Percentiles rank a stretch among this genome's conserved stretches.
phyloP scores from a whole-genome alignment of 1,140 invertebrate genomes.

The Drosophila equinoxialis region DNA sequence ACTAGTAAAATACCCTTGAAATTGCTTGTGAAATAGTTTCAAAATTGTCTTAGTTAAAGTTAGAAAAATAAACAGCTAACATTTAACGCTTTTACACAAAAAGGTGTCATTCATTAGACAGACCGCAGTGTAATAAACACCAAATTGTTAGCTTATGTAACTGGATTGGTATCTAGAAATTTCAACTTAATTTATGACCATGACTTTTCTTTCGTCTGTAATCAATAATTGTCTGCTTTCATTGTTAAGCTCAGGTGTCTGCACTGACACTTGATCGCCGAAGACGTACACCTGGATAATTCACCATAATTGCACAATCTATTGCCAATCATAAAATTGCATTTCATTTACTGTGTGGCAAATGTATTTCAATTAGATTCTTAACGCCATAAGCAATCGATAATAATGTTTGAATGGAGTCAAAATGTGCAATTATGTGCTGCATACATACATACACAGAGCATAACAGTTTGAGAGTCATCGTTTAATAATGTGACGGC shows the following conservation, averaged over 20 bases:
- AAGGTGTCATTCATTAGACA: no score
- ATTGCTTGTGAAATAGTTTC: background rate
- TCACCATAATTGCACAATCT: constrained; percentile 75
- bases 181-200: no score
- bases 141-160: no score
- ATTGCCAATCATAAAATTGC: constrained; percentile 59
- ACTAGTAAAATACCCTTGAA: background rate
- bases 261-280: constrained; percentile 10
- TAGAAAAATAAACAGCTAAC: no score
- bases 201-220: background rate
- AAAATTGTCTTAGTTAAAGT: no score
- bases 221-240: constrained; percentile 23
- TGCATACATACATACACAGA: no score
- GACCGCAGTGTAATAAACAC: no score
- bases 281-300: constrained; percentile 51
- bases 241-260: background rate
- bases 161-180: no score
- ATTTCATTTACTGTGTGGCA: constrained; percentile 11
- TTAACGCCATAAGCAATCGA: background rate
- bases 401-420: no score
- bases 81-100: no score
- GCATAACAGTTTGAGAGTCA: constrained; percentile 10
- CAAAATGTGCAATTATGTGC: constrained; percentile 28
- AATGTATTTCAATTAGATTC: background rate
- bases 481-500: constrained; percentile 1